Conservation (phyloP, 1,140 invertebrate genomes). For the Melanaphis sacchari region DNA sequence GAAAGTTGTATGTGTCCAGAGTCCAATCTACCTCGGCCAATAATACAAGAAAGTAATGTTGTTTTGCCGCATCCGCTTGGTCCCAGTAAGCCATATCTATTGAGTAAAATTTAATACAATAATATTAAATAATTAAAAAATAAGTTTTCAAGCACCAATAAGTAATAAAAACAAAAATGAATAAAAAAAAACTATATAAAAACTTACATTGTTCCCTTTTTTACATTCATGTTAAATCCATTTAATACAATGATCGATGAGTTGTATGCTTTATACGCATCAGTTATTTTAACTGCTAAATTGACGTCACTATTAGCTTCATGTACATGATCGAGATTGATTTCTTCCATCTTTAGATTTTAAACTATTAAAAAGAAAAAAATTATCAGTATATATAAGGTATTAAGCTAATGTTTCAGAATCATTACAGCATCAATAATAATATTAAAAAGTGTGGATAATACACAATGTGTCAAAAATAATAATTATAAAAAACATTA, state of each 20-base stretch:
- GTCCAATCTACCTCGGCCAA: slow-evolving; percentile 63
- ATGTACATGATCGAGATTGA: neutral
- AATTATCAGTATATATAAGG: neutral
- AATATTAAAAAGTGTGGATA: neutral
- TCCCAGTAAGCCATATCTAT: slow-evolving; percentile 65
- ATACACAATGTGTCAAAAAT: neutral
- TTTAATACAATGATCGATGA: neutral
- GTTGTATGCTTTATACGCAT: slow-evolving; percentile 34
- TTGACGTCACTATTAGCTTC: neutral
- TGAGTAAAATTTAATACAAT: slow-evolving; percentile 36
- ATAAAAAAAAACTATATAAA: neutral
- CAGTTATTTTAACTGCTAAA: slow-evolving; percentile 27
- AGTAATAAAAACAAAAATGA: neutral
- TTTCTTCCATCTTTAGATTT: slow-evolving; percentile 34
- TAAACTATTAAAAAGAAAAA: neutral
- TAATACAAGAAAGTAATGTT: slow-evolving; percentile 65
- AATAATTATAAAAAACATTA: neutral
- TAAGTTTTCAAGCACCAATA: neutral
- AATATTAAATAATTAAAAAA: neutral
- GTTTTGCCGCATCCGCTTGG: slow-evolving; percentile 65
- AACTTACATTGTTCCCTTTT: slow-evolving; percentile 37
- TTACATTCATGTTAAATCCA: slow-evolving; percentile 44
- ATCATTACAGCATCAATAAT: neutral
- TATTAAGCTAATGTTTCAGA: neutral
- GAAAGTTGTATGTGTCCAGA: slow-evolving; percentile 63